These are phyloP conservation scores for Bubo scandiacus DNA, from an alignment of 2,113 vertebrate species.

Conservation along the genomic window DNA sequence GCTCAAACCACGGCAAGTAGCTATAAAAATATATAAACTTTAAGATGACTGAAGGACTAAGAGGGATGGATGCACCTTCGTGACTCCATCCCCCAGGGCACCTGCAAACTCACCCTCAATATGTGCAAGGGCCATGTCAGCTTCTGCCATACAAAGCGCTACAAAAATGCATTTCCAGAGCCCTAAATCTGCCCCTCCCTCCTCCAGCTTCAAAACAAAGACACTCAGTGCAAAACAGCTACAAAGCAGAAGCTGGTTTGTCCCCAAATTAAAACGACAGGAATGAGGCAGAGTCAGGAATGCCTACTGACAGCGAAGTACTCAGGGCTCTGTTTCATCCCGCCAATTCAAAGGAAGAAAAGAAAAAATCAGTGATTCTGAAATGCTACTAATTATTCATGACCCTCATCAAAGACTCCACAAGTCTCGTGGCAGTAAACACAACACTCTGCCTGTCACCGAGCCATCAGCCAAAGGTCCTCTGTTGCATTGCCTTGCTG, in stretches of 20 bases:
- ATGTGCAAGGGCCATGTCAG: accelerated
- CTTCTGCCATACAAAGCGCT: background rate
- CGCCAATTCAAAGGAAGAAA: background rate
- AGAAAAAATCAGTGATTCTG: background rate
- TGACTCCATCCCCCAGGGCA: background rate
- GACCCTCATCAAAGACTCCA: background rate
- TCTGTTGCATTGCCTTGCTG: background rate
- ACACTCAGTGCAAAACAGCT: background rate
- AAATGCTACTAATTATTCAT: constrained; percentile 46
- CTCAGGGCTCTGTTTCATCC: background rate
- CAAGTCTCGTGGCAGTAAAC: background rate
- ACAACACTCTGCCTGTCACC: background rate
- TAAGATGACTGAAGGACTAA: background rate
- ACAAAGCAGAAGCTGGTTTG: constrained; percentile 6
- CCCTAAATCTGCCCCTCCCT: background rate
- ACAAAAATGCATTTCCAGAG: background rate
- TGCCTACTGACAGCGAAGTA: background rate
- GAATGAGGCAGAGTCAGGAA: background rate
- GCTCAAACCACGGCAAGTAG: background rate
- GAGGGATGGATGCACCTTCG: background rate
- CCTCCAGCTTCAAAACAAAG: background rate
- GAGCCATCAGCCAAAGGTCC: background rate
- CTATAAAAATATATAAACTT: background rate
- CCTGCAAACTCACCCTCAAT: background rate
- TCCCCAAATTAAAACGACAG: background rate